phyloP scores from a whole-genome alignment of 2,113 vertebrate species.

The Mesembrinibis cayennensis region DNA sequence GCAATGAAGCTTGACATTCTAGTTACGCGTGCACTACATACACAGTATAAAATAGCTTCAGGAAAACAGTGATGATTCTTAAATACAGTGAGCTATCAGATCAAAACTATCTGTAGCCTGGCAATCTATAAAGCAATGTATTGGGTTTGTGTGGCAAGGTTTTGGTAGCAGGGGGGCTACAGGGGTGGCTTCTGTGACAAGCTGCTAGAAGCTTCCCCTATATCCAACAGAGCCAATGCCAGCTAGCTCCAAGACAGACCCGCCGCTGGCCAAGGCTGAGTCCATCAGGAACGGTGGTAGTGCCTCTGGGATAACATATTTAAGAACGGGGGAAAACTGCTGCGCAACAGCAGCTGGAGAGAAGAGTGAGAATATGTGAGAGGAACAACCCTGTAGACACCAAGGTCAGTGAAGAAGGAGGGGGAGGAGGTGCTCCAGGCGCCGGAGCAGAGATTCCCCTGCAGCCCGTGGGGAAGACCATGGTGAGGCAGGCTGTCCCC shows the following conservation, averaged over 20 bases:
- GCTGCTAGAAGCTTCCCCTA: neutral
- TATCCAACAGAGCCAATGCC: neutral
- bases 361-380: neutral
- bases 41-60: neutral
- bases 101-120: neutral
- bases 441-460: neutral
- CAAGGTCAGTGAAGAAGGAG: neutral
- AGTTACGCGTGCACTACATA: rapidly evolving
- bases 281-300: neutral
- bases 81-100: neutral
- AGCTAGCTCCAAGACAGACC: neutral
- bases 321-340: neutral
- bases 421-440: neutral
- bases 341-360: neutral
- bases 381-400: neutral
- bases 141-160: neutral
- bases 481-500: neutral
- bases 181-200: neutral
- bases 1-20: neutral
- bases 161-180: neutral
- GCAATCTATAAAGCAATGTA: neutral
- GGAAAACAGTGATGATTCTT: neutral
- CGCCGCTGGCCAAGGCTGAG: rapidly evolving
- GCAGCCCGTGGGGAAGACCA: neutral
- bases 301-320: neutral